Conservation (phyloP, 2,888 invertebrate species). For the Panopea generosa region DNA sequence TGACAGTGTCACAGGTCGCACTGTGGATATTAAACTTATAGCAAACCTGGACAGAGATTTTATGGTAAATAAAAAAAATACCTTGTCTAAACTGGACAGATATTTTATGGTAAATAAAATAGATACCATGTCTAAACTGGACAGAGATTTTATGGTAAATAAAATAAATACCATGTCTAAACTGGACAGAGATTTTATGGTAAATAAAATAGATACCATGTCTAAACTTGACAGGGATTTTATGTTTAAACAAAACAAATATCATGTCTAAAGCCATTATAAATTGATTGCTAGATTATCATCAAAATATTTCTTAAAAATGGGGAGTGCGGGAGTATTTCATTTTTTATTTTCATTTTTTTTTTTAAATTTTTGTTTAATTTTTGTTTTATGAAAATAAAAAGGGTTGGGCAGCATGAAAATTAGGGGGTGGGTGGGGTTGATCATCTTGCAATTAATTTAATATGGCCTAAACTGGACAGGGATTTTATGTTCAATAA, state of each 20-base stretch:
- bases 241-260: not conserved
- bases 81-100: too few relatives aligned
- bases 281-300: too few relatives aligned
- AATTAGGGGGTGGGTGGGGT: too few relatives aligned
- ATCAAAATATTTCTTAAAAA: too few relatives aligned
- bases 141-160: not conserved
- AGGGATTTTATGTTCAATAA: conserved; percentile 70
- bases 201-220: not conserved
- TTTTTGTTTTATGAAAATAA: too few relatives aligned
- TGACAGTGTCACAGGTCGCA: conserved; percentile 53
- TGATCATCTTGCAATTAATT: too few relatives aligned
- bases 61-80: conserved; percentile 44
- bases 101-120: not conserved
- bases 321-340: too few relatives aligned
- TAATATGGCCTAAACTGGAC: conserved; percentile 70
- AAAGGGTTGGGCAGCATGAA: too few relatives aligned
- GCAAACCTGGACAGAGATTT: conserved; percentile 73
- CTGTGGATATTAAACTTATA: conserved; percentile 74
- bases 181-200: not conserved
- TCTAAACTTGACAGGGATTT: not conserved
- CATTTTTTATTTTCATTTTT: too few relatives aligned
- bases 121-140: not conserved
- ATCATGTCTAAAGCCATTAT: too few relatives aligned
- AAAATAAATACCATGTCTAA: not conserved
- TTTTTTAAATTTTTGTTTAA: too few relatives aligned